Conservation (phyloP, 2,888 invertebrate species). For the Corbicula japonica region DNA sequence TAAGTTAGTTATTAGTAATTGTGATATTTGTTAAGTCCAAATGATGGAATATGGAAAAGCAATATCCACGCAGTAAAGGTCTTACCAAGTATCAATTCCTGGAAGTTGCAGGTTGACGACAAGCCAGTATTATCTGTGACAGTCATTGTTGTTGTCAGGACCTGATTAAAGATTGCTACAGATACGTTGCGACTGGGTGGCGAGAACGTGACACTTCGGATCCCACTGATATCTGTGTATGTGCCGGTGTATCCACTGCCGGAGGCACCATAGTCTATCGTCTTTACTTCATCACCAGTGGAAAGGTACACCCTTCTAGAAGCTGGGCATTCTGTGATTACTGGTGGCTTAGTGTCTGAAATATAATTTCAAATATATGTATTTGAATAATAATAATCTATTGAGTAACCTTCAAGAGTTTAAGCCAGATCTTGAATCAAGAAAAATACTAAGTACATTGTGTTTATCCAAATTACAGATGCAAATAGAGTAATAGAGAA, state of each 20-base stretch:
- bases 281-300: neutral
- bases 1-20: too few relatives aligned
- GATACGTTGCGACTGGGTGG: neutral
- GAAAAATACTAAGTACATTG: too few relatives aligned
- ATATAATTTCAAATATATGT: too few relatives aligned
- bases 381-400: too few relatives aligned
- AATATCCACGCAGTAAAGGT: too few relatives aligned
- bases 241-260: neutral
- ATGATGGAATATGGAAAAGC: too few relatives aligned
- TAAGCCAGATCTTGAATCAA: too few relatives aligned
- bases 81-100: constrained; percentile 89
- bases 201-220: neutral
- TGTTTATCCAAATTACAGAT: too few relatives aligned
- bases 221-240: constrained; percentile 16
- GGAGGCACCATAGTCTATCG: neutral
- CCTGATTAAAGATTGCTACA: neutral
- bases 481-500: too few relatives aligned
- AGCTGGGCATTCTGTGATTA: constrained; percentile 6
- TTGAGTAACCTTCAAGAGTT: too few relatives aligned
- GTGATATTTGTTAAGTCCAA: too few relatives aligned
- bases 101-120: constrained; percentile 96
- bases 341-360: constrained; percentile 22
- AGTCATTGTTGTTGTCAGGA: neutral
- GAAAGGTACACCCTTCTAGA: neutral
- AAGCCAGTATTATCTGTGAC: constrained; percentile 17